Conservation (phyloP, 2,113 vertebrate species). For the rat (Rattus norvegicus) region DNA sequence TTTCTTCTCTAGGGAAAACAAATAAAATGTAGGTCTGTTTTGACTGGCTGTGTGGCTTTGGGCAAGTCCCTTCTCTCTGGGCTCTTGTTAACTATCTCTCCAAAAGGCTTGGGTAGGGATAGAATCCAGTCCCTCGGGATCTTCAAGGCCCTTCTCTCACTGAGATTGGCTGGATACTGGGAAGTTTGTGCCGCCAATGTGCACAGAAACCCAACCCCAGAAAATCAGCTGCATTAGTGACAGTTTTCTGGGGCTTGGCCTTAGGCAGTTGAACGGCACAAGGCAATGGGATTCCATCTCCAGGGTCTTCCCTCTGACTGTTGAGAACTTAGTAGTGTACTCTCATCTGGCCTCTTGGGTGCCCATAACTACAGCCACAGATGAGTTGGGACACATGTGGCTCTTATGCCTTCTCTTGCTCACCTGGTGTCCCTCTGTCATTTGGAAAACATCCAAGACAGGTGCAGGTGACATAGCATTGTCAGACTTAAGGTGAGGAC, state of each 20-base stretch:
- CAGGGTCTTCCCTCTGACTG: not conserved
- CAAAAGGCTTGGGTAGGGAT: not conserved
- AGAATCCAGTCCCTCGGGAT: not conserved
- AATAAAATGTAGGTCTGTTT: not conserved
- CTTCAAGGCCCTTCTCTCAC: not conserved
- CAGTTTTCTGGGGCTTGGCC: not conserved
- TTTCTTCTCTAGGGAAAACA: conserved; percentile 6
- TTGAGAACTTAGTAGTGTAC: not conserved
- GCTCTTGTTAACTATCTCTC: not conserved
- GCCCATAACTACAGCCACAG: not conserved
- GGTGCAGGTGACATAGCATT: rapidly evolving
- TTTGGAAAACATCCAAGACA: not conserved
- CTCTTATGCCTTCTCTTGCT: not conserved
- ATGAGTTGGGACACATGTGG: rapidly evolving
- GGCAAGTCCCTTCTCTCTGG: not conserved
- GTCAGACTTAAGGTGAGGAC: not conserved
- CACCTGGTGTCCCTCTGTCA: not conserved
- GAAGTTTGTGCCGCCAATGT: not conserved
- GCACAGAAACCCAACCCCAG: not conserved
- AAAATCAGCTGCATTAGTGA: not conserved
- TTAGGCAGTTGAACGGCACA: not conserved
- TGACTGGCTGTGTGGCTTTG: not conserved
- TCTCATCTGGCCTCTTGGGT: not conserved
- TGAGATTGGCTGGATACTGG: not conserved
- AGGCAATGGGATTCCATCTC: not conserved